phyloP scores from a whole-genome alignment of 1,140 invertebrate species.

The Ips nitidus region DNA sequence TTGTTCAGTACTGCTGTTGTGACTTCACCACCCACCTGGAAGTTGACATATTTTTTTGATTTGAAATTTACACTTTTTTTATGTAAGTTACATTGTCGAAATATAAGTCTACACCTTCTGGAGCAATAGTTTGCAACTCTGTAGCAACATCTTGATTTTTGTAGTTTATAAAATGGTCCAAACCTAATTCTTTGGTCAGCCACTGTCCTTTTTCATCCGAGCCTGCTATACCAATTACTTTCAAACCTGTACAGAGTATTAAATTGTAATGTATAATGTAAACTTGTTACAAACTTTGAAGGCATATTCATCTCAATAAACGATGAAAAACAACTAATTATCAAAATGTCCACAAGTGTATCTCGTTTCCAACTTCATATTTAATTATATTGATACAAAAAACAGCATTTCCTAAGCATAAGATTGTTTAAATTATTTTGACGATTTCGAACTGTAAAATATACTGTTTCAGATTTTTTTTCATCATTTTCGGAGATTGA shows the following conservation, averaged over 20 bases:
- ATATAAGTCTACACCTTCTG: conserved; percentile 69
- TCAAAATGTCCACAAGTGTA: conserved; percentile 49
- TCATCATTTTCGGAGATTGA: too few relatives aligned
- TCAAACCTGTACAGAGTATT: conserved; percentile 48
- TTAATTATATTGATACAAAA: too few relatives aligned
- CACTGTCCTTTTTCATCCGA: conserved; percentile 69
- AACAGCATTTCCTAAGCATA: too few relatives aligned
- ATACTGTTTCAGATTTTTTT: too few relatives aligned
- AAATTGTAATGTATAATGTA: not conserved
- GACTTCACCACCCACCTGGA: conserved; percentile 60
- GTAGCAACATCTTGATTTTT: conserved; percentile 60
- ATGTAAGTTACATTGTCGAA: conserved; percentile 67
- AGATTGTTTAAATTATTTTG: too few relatives aligned
- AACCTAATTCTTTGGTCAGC: conserved; percentile 63
- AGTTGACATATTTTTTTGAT: not conserved
- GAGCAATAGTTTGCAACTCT: conserved; percentile 63
- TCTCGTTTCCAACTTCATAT: conserved; percentile 27
- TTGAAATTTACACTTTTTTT: not conserved
- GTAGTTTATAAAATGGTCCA: conserved; percentile 72
- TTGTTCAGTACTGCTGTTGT: conserved; percentile 60
- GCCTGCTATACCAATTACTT: conserved; percentile 73
- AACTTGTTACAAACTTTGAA: not conserved
- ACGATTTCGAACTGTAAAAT: too few relatives aligned
- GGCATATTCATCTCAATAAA: not conserved
- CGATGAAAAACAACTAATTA: not conserved